Evolutionary conservation across 2,113 vertebrate species (phyloP), one percentile per base, ranked within the genome.

Genomic region (Atlantisia rogersi): DNA sequence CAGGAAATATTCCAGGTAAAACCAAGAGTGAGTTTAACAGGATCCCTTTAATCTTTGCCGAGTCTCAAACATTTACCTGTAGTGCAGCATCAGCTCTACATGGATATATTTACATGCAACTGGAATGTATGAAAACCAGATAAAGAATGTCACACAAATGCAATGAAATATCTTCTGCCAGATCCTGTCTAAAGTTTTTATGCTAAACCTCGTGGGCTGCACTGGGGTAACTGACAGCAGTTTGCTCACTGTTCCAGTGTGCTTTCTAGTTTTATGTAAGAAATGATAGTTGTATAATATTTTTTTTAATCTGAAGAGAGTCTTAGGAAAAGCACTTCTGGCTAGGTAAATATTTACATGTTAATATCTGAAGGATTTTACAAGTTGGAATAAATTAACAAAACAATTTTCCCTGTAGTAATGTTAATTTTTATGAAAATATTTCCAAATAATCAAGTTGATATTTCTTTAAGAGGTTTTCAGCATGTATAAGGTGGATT

Each of bases 341-440:
- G 11, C 50, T 88, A 71, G 90, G 95, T 90, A 96, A 96, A 95
- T 91, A 92, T 94, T 94, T 96, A 91, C 42, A 80, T 94, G 93
- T 95, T 73, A 81, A 55, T 89, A 97, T 92, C n/a, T 91, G 90
- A 88, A 46, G 68, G 58, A 76, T 82, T 84, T 82, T 93, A 81
- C 44, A 81, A 96, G 79, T 92, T 90, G 86, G 78, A 96, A 95
- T 96, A 79, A 91, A 96, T 80, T 78, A 97, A 81, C 63, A 78
- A 95, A 90, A 94, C 56, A 79, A 77, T 65, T 76, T 95, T 96
- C 84, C 77, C 40, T 40, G 32, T 53, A 63, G 64, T 80, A 44
- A 82, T 82, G 58, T 35, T 95, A 28, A 44, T 91, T 97, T 97
- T 97, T 92, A 68, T 82, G 77, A 48, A 96, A 95, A 90, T 94